Conservation (phyloP, 2,113 vertebrate genomes). For the Propithecus coquereli region DNA sequence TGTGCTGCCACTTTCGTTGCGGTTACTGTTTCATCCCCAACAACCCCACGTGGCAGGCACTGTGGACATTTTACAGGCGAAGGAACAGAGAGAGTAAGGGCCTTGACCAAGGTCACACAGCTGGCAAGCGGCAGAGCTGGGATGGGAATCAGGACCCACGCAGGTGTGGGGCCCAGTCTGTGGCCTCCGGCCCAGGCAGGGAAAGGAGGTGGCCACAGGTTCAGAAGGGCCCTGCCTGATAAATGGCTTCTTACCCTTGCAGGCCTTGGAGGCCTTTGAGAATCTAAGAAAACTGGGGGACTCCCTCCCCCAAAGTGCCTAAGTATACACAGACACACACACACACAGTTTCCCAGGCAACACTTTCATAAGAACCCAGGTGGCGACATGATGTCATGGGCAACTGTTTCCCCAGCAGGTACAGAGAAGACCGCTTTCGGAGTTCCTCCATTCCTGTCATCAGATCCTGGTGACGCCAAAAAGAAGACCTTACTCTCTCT, state of each 20-base stretch:
- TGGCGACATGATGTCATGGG: accelerated
- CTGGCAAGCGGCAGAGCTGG: not conserved
- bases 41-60: no score
- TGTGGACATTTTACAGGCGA: not conserved
- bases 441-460: not conserved
- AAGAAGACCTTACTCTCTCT: not conserved
- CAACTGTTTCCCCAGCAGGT: no score
- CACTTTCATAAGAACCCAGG: not conserved
- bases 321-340: not conserved
- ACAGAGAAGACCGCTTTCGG: not conserved
- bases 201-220: not conserved
- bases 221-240: not conserved
- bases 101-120: not conserved
- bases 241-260: not conserved
- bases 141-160: not conserved
- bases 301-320: not conserved
- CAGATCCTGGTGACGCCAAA: no score
- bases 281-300: not conserved
- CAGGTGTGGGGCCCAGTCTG: no score
- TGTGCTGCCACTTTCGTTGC: not conserved
- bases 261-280: not conserved
- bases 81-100: not conserved
- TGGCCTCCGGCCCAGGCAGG: not conserved
- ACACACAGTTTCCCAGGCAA: not conserved
- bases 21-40: not conserved